Base-by-base conservation (phyloP, 2,113 vertebrate species). In the Oreamnos americanus region DNA sequence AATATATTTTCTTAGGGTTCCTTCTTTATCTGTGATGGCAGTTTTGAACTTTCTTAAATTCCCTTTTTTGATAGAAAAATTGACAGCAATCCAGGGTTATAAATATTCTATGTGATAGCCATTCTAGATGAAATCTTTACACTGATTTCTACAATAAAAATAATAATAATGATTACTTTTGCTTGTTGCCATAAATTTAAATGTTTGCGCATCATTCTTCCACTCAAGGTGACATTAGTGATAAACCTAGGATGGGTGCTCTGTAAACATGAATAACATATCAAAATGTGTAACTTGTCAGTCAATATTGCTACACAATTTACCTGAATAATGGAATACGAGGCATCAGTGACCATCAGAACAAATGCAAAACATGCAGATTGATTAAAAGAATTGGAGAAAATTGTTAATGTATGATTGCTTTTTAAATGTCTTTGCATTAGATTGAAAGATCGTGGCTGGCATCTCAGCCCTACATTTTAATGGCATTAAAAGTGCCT, bases 221-320 rank as follows among this genome's bases (percentile, higher is more conserved):
- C 36, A 94, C 76, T 97, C 91, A 96, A 98, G 92, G 95, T 97
- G 97, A 96, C 97, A 97, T 96, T 93, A 97, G 51, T 95, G 97
- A 96, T 97, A 97, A 98, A 95, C 82, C 55, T 64, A 45, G 83
- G 90, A 83, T 96, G 96, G 87, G 62, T 91, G 91, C 92, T 97
- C 94, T 96, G 95, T 98, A 98, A 97, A 97, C 96, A 96, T 98
- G 97, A 97, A 96, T 96, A 96, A 64, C 71, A 97, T 95, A 97
- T 84, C 96, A 97, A 93, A 98, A 96, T 33, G 58, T 96, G 39
- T 93, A 89, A 89, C 93, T 98, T 98, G 53, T 96, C 95, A 93
- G 86, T 98, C 97, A 95, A 87, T 91, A 96, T 96, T 90, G 74
- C 83, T 53, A 57, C 36, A 95, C 96, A 97, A 93, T 93, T 96